Base-by-base conservation (phyloP, 2,888 invertebrate species). In the Orthosia gothica region DNA sequence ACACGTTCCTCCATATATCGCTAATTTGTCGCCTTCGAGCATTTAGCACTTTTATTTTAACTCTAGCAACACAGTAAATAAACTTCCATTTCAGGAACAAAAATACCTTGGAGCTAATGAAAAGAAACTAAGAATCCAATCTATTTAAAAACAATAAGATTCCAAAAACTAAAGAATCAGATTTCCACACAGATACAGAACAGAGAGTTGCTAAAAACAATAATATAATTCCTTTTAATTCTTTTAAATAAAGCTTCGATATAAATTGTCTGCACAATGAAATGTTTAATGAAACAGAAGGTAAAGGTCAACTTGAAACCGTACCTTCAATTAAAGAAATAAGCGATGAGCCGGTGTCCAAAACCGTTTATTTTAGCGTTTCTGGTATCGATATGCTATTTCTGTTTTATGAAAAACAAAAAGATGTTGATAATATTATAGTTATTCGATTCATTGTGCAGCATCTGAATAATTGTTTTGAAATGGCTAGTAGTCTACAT, bases 181-280 rank as follows among this genome's bases (percentile, higher is more conserved):
- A 87, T 87, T 87, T 84, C 85, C 74, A 71, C 67, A 69, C 66
- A 82, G 90, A 89, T 90, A 88, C 85, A 85, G 82, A 82, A 84
- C 79, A 83, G 79, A 81, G 83, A 74, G 77, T 79, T 81, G 87
- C 79, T 89, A 74, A 89, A 89, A 87, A 88, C 86, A 86, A 89
- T 91, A 91, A 88, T 90, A 89, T 89, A 88, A 88, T 86, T 87
- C 84, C 86, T 89, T 91, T 91, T 88, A 89, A 88, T 89, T 88
- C 88, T 85, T 83, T 80, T 77, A 88, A 88, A 83, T 85, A 88
- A 85, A 86, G 74, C 81, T 65, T 67, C 84, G 79, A 82, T 89
- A 92, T 93, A 92, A 92, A 92, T 90, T 90, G 89, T 87, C 79
- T 70, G 80, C 82, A 91, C 92, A 93, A 92, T 91, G 91, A 93